Base-by-base conservation (phyloP, 1,140 invertebrate genomes). In the Schlechtendalia chinensis region DNA sequence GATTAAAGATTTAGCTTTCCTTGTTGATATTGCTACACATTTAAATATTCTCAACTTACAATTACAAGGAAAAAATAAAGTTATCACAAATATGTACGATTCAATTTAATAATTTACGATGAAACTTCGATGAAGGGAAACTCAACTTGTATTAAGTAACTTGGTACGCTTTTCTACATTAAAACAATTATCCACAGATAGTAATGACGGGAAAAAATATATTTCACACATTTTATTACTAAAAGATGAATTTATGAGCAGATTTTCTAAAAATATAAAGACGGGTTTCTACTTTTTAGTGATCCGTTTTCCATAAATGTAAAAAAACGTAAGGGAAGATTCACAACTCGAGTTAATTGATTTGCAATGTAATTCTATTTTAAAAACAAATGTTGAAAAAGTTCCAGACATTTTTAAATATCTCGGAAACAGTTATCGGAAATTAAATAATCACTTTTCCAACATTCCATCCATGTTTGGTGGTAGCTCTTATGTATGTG, bases 191-290 rank as follows among this genome's bases (percentile, higher is more conserved):
- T 58, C 54, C 22, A 58, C 54, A 58, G 54, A 58, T 5, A 58
- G 22, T 22, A 22, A 58, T 58, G 54, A 58, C 8, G 54, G n/a
- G 6, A 22, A 58, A 58, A 22, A 58, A 58, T 22, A 5, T 58
- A 58, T 58, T 58, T 58, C 54, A 58, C 54, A 58, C n/a, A 58
- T 58, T 58, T 58, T 58, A 58, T 22, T 58, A n/a, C n/a, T n/a
- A n/a, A n/a, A n/a, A n/a, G n/a, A n/a, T n/a, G n/a, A n/a, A n/a
- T n/a, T n/a, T n/a, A 10, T 8, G n/a, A 5, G n/a, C 22, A 58
- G 54, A 58, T 58, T 58, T 58, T 58, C 2, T 14, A 58, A 58
- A 58, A 58, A n/a, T 58, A 22, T 58, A 58, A 58, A 58, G 19
- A 58, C 1, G n/a, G 22, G n/a, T 58, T 58, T 22, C 22, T 22